These are phyloP conservation scores for Chelmon rostratus DNA, from an alignment of 2,797 vertebrate species.

Conservation along the genomic window DNA sequence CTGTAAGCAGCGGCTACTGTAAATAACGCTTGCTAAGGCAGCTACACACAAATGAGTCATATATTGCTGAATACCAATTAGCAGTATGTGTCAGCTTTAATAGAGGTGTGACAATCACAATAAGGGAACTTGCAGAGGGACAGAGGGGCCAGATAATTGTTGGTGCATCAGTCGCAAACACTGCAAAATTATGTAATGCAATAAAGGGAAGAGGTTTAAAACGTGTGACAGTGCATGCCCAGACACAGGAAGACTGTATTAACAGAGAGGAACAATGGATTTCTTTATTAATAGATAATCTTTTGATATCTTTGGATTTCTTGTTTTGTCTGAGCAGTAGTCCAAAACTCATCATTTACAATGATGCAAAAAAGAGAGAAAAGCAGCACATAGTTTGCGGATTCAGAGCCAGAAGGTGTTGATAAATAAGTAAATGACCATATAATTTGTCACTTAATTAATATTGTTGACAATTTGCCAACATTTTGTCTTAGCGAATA, in stretches of 20 bases:
- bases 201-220: background rate
- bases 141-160: conserved; percentile 20
- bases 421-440: background rate
- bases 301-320: background rate
- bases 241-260: background rate
- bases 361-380: background rate
- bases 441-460: background rate
- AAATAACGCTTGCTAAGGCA: conserved; percentile 4
- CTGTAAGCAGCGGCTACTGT: conserved; percentile 5
- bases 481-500: background rate
- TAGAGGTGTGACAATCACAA: conserved; percentile 30
- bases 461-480: background rate
- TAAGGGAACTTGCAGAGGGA: conserved; percentile 6
- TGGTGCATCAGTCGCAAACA: conserved; percentile 1
- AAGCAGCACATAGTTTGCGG: background rate
- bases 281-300: background rate
- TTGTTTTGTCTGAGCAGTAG: background rate
- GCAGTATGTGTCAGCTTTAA: conserved; percentile 28
- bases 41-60: conserved; percentile 36
- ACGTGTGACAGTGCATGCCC: background rate
- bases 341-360: background rate
- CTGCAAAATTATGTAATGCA: background rate
- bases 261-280: background rate
- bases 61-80: conserved; percentile 44
- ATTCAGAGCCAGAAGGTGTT: background rate